These are phyloP conservation scores for Trisateles emortualis DNA, from an alignment of 2,888 invertebrate species.

Conservation along the genomic window DNA sequence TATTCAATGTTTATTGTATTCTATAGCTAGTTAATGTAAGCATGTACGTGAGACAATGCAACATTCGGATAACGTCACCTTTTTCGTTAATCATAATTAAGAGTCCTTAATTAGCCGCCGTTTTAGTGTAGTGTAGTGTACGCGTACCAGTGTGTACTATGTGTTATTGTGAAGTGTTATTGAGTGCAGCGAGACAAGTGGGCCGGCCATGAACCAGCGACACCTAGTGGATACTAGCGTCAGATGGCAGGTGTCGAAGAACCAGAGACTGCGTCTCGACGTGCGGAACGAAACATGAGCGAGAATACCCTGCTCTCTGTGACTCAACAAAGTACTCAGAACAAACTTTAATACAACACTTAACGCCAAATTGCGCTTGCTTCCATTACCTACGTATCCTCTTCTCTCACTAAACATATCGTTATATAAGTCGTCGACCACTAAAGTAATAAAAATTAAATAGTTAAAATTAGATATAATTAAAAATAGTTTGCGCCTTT, in stretches of 20 bases:
- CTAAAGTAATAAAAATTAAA: conserved; percentile 51
- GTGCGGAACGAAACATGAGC: conserved; percentile 84
- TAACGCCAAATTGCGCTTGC: conserved; percentile 85
- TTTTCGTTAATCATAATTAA: conserved; percentile 28
- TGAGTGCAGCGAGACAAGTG: conserved; percentile 79
- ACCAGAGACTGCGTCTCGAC: conserved; percentile 83
- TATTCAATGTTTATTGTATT: conserved; percentile 53
- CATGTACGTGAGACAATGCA: conserved; percentile 81
- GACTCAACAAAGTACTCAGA: conserved; percentile 43
- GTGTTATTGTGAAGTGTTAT: conserved; percentile 74
- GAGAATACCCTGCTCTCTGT: conserved; percentile 46
- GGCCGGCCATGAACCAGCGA: conserved; percentile 85
- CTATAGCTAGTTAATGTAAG: conserved; percentile 58
- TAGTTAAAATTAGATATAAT: conserved; percentile 65
- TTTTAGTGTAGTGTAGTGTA: conserved; percentile 47
- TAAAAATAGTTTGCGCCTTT: conserved; percentile 77
- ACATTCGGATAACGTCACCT: conserved; percentile 49
- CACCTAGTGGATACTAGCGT: conserved; percentile 71
- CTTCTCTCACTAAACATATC: conserved; percentile 80
- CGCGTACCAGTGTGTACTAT: conserved; percentile 60
- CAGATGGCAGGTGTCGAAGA: conserved; percentile 83
- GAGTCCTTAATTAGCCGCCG: conserved; percentile 50
- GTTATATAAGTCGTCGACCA: conserved; percentile 75
- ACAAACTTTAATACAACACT: conserved; percentile 49
- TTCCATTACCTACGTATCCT: conserved; percentile 80